Conservation (phyloP, 2,797 vertebrate species). For the Odontamblyopus rebecca region DNA sequence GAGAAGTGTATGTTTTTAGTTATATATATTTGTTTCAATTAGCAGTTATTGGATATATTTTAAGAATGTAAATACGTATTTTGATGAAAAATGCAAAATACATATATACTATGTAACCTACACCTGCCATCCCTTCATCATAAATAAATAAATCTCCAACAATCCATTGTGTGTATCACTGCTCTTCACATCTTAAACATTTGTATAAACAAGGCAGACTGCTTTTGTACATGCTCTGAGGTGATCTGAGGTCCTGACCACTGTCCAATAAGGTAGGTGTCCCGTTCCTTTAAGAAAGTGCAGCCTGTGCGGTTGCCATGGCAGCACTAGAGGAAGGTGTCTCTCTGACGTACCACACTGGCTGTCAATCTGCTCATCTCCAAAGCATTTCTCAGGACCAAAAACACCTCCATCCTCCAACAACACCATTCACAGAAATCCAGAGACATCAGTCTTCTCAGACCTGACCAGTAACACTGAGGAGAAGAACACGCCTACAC, state of each 20-base stretch:
- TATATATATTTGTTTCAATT: not conserved
- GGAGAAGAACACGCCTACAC: conserved; percentile 55
- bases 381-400: conserved; percentile 35
- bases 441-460: conserved; percentile 40
- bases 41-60: not conserved
- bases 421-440: conserved; percentile 49
- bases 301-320: conserved; percentile 72
- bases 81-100: not conserved
- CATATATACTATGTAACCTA: not conserved
- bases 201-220: conserved; percentile 20
- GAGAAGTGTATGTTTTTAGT: not conserved
- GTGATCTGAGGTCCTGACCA: conserved; percentile 30
- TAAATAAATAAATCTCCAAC: conserved; percentile 52
- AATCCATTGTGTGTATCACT: conserved; percentile 42
- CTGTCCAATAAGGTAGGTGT: conserved; percentile 54
- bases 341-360: conserved; percentile 47
- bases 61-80: conserved; percentile 8
- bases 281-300: conserved; percentile 38
- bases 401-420: conserved; percentile 44
- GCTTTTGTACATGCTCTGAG: conserved; percentile 23
- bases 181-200: conserved; percentile 22
- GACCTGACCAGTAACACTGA: conserved; percentile 31
- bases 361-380: conserved; percentile 39
- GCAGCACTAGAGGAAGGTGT: conserved; percentile 58
- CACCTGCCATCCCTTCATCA: conserved; percentile 5